Base-by-base conservation (phyloP, 1,140 invertebrate species). In the Sitodiplosis mosellana region DNA sequence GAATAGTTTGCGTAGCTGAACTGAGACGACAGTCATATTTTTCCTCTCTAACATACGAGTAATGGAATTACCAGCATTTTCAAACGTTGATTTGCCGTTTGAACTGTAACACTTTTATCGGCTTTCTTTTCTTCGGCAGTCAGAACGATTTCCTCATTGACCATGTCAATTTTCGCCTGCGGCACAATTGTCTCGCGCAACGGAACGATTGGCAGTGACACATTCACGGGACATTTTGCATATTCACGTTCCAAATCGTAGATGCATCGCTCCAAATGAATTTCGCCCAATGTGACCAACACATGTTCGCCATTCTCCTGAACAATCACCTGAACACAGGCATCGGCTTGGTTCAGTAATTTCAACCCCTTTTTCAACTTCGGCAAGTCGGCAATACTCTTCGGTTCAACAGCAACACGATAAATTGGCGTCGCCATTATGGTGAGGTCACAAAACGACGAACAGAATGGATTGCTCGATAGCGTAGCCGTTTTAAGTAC, bases 281-380 rank as follows among this genome's bases (percentile, higher is more conserved):
- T 88, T 71, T 99, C 93, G 1, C 96, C 96, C 8, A 93, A 85
- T 0, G 94, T 96, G 3, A 89, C 77, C n/a, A 99, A 69, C 1
- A 99, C 87, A 60, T 95, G 82, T 64, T 99, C 93, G 0, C 96
- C 96, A 8, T 80, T 93, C 58, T 95, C 87, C 68, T 94, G 88
- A 11, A 94, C 69, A 7, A 85, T 69, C 3, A 94, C 84, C 60
- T 90, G 75, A 0, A 94, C 90, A 68, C 89, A 92, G 1, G 88
- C 81, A 68, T 98, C 94, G 1, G 93, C 86, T 66, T 63, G 59
- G 38, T 61, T 59, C 2, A 65, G 52, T 5, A 58, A 40, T 46
- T 60, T 60, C 1, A 67, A 51, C 4, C 79, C 92, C 59, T 78
- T 75, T 0, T 87, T 73, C n/a, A 99, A 63, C 52, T 81, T 75